These are phyloP conservation scores for Lepidochrysops patricia DNA, from an alignment of 2,888 invertebrate genomes.

Conservation along the genomic window DNA sequence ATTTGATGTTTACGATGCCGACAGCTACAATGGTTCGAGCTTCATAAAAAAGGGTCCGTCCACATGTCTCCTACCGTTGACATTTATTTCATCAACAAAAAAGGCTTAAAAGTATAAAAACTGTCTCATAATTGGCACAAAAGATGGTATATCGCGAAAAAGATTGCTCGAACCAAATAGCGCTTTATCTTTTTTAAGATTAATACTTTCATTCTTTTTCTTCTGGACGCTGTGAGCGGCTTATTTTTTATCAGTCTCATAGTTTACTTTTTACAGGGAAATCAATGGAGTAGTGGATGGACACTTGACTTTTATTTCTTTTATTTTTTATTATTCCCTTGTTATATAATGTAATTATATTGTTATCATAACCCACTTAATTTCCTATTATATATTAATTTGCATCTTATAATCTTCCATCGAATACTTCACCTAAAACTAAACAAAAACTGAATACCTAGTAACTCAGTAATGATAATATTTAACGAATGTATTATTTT, in stretches of 20 bases:
- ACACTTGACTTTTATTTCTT: not conserved
- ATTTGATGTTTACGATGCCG: conserved; percentile 5
- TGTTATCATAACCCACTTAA: too few relatives aligned
- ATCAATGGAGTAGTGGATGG: conserved; percentile 32
- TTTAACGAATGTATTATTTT: too few relatives aligned
- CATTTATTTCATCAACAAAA: conserved; percentile 37
- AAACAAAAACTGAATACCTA: too few relatives aligned
- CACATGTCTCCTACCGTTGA: conserved; percentile 51
- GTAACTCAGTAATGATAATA: too few relatives aligned
- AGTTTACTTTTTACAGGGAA: conserved; percentile 38
- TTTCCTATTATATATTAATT: too few relatives aligned
- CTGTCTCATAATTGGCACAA: conserved; percentile 68
- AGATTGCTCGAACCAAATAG: conserved; percentile 43
- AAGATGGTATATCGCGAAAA: conserved; percentile 60
- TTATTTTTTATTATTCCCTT: not conserved
- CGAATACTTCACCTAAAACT: too few relatives aligned
- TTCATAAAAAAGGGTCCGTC: conserved; percentile 23
- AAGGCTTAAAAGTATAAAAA: conserved; percentile 39
- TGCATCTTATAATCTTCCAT: too few relatives aligned
- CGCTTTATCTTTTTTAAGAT: conserved; percentile 59
- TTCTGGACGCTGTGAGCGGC: conserved; percentile 39
- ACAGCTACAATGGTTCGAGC: not conserved
- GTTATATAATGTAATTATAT: too few relatives aligned
- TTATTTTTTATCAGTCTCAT: conserved; percentile 53
- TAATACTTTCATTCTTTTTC: conserved; percentile 60